Percentiles rank a stretch among this genome's conserved stretches.
Conservation (phyloP, 2,888 invertebrate species). For the Drosophila longiperda region DNA sequence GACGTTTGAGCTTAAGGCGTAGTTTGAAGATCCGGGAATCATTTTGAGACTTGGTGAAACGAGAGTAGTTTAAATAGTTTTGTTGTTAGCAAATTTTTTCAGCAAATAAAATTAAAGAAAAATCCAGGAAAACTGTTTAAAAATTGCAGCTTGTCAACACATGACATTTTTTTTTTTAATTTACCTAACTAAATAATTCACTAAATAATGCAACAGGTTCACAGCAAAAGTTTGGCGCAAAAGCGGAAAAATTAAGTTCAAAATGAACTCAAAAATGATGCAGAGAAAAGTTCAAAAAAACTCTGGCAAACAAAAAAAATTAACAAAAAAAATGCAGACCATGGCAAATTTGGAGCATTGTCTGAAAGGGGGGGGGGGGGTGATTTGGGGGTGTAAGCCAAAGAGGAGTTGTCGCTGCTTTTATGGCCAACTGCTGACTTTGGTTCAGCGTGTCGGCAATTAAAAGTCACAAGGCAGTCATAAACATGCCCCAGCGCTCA, state of each 20-base stretch:
- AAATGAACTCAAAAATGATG: constrained; percentile 4
- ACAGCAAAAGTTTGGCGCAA: constrained; percentile 3
- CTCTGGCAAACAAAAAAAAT: background rate
- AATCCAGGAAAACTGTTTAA: background rate
- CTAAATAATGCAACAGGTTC: constrained; percentile 33
- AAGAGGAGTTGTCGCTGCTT: constrained; percentile 25
- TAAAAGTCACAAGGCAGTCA: constrained; percentile 74
- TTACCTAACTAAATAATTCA: background rate
- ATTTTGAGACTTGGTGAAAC: background rate
- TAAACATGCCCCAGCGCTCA: constrained; percentile 52
- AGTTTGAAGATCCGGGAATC: background rate
- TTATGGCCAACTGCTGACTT: constrained; percentile 55
- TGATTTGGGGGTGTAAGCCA: background rate
- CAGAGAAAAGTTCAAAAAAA: constrained; percentile 44
- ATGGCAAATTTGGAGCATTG: constrained; percentile 48
- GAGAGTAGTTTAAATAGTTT: background rate
- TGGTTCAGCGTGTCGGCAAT: constrained; percentile 66
- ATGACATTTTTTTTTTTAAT: constrained; percentile 13
- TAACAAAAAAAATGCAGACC: background rate
- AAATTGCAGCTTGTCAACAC: constrained; percentile 11
- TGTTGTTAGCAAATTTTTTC: background rate
- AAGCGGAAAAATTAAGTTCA: constrained; percentile 3
- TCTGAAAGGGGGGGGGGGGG: constrained; percentile 7
- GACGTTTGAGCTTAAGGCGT: background rate
- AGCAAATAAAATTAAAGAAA: background rate